phyloP scores from a whole-genome alignment of 2,113 vertebrate genomes.

The Dipodomys merriami region DNA sequence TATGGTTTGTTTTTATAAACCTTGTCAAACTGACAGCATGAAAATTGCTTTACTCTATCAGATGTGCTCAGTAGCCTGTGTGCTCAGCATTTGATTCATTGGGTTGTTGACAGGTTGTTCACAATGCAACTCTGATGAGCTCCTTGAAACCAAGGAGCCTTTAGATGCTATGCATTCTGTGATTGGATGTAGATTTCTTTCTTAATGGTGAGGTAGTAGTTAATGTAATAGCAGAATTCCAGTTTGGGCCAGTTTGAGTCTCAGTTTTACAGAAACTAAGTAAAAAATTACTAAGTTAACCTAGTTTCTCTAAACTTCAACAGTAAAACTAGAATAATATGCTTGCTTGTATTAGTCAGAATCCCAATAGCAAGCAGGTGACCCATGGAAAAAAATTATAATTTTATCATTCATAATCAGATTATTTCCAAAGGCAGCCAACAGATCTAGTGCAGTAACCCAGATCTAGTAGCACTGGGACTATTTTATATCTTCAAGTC shows the following conservation, averaged over 20 bases:
- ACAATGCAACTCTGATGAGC: not conserved
- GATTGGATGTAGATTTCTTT: not conserved
- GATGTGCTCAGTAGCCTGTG: accelerated
- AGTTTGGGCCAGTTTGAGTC: not conserved
- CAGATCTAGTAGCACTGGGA: not conserved
- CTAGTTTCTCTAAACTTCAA: not conserved
- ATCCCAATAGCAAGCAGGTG: not conserved
- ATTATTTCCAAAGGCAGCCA: not conserved
- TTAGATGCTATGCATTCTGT: not conserved
- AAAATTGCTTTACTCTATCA: accelerated
- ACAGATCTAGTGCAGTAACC: not conserved
- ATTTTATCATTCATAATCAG: not conserved
- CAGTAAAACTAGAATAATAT: not conserved
- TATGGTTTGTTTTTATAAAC: not conserved
- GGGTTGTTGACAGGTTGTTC: not conserved
- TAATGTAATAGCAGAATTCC: not conserved
- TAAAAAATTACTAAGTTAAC: too few species aligned
- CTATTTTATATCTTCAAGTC: not conserved
- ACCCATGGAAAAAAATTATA: not conserved
- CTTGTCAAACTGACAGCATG: not conserved
- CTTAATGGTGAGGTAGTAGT: not conserved
- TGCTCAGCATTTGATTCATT: not conserved
- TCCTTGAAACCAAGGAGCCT: not conserved
- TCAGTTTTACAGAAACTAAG: not conserved
- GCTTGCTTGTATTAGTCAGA: not conserved